Base-by-base conservation (phyloP, 2,797 vertebrate genomes). In the Cirrhinus mrigala region DNA sequence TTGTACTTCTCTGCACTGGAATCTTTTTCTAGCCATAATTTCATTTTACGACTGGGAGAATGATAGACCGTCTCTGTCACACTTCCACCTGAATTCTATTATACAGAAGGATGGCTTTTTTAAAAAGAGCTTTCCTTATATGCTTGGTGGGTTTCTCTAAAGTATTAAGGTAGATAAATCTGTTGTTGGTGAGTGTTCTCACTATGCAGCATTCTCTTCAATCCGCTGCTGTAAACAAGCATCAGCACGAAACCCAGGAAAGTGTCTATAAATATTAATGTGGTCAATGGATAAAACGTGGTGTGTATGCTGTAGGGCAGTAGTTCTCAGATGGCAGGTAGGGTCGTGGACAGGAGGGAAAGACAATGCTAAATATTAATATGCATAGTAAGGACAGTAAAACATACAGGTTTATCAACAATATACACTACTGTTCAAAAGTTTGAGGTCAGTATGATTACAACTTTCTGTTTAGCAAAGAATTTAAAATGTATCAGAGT, bases 181-280 rank as follows among this genome's bases (percentile, higher is more conserved):
- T 33, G 70, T 15, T 79, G 27, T 70, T 15, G 0, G 52, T 44
- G 52, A 84, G 52, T 48, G 52, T 68, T 46, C 18, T 44, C 37
- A 5, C 83, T 79, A 37, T 48, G 37, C 50, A 79, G 54, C 76
- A 62, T 33, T 62, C 83, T 56, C 52, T 69, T 37, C 64, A 60
- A 73, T 58, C 33, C 52, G 12, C 66, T 46, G 52, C 75, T 92
- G 93, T 93, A 90, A 94, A 90, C 88, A 92, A 79, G 85, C 89
- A 79, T 71, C 52, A 60, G 11, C 84, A 74, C 80, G 16, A 37
- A 83, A 80, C 46, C 7, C 0, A 56, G 44, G n/a, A 52, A 78
- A 50, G 79, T 8, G 68, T 50, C 20, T 54, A 60, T 83, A 88
- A 79, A 84, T 88, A 87, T 69, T 58, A 18, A 75, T 54, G 66